These are phyloP conservation scores for Metacarcinus magister DNA, from an alignment of 2,888 invertebrate genomes.

Conservation along the genomic window DNA sequence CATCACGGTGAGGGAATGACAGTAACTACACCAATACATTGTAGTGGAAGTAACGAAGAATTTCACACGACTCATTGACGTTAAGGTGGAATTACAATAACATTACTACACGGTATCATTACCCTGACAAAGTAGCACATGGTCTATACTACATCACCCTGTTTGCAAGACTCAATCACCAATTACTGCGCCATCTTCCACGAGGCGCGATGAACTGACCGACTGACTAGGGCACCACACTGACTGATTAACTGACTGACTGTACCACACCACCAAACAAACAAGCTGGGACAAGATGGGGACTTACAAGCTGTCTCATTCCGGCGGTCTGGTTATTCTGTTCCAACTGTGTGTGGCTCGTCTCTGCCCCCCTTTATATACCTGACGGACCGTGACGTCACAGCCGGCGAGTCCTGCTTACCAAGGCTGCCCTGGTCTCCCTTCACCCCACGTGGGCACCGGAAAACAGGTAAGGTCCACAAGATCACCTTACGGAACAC, in stretches of 20 bases:
- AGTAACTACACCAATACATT: not conserved
- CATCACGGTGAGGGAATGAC: not conserved
- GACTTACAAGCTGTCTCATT: slow-evolving; percentile 80
- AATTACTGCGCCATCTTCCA: no score
- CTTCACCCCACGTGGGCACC: slow-evolving; percentile 1
- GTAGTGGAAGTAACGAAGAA: not conserved
- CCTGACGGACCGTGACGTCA: slow-evolving; percentile 74
- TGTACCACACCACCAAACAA: not conserved
- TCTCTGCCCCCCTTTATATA: slow-evolving; percentile 67
- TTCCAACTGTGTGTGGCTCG: slow-evolving; percentile 34
- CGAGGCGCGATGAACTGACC: not conserved
- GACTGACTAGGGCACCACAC: not conserved
- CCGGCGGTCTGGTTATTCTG: slow-evolving; percentile 49
- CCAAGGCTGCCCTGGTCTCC: slow-evolving; percentile 16
- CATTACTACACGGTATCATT: not conserved
- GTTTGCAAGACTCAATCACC: not conserved
- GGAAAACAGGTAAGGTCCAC: slow-evolving; percentile 49
- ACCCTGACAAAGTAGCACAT: not conserved
- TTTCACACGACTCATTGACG: not conserved
- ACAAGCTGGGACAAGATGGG: not conserved
- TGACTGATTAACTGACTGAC: not conserved
- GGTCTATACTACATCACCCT: not conserved
- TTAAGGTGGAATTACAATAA: not conserved
- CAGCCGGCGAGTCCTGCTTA: slow-evolving; percentile 30
- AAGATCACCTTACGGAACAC: slow-evolving; percentile 46